Evolutionary conservation across 2,797 vertebrate genomes (phyloP).

Genomic region (Phoebastria nigripes): DNA sequence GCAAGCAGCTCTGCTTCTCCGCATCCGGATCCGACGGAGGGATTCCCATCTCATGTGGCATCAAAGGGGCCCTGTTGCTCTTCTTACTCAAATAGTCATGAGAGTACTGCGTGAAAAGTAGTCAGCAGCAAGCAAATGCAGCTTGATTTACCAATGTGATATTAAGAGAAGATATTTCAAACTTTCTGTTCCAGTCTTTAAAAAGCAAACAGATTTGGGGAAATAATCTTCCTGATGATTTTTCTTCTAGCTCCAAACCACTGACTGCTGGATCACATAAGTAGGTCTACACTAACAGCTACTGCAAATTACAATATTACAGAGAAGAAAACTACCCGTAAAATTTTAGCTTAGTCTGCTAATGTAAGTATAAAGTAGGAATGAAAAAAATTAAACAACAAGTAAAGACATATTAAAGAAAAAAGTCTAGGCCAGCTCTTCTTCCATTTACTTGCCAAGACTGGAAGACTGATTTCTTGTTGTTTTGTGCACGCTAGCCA

Average conservation of each 20-base stretch:
- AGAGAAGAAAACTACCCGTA: background rate
- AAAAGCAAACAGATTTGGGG: background rate
- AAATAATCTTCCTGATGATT: background rate
- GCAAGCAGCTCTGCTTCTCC: background rate
- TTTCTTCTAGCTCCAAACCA: background rate
- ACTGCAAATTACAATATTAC: background rate
- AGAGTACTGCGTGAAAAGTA: background rate
- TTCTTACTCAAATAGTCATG: background rate
- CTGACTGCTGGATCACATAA: background rate
- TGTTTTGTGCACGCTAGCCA: background rate
- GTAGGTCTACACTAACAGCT: background rate
- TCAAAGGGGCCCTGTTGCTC: background rate
- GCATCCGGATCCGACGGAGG: rapidly evolving
- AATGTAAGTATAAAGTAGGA: background rate
- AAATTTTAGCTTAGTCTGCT: background rate
- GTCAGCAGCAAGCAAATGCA: background rate
- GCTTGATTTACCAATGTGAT: background rate
- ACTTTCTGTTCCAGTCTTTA: background rate
- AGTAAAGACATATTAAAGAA: background rate
- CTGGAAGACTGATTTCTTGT: background rate
- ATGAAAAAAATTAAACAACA: background rate
- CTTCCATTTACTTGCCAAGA: background rate
- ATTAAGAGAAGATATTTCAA: background rate
- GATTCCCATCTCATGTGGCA: background rate
- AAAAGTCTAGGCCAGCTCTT: background rate